Evolutionary conservation across 2,888 invertebrate genomes (phyloP), one percentile per base, ranked within the genome.

Genomic region (Oligia fasciuncula): DNA sequence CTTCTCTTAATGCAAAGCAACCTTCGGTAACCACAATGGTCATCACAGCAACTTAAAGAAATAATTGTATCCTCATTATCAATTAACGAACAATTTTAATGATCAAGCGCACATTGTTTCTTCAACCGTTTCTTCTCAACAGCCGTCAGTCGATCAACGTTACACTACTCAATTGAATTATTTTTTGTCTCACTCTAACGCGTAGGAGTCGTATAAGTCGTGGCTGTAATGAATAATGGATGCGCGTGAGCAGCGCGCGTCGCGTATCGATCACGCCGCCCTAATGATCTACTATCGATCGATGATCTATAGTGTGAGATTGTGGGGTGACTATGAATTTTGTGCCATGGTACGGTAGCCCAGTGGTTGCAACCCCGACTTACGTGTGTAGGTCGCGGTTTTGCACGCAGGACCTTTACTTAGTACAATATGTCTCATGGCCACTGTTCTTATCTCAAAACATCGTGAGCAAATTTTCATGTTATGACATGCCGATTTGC

Each of bases 211-310:
- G 40, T 80, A 80, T 80, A 84, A 65, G 83, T 84, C 69, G 72
- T 75, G 73, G 78, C 54, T 71, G 68, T 76, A 67, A 85, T 87
- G 87, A 87, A 87, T 87, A 79, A 87, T 84, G 79, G 73, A 88
- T 82, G 85, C 77, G 81, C 76, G 76, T 80, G 85, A 74, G 80
- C 82, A 78, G 79, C 87, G 84, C 85, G 89, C 85, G 88, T 83
- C 84, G 84, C 76, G 82, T 87, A 87, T 87, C 90, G 82, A 88
- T 88, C 89, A 87, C 86, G 86, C 87, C 88, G 83, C 85, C 83
- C 88, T 87, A 89, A 89, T 89, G 89, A 89, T 89, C 89, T 89
- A 89, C 80, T 87, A 89, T 89, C 88, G 78, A 85, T 79, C 85
- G 70, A 70, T 88, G 88, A 89, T 87, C 89, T 89, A 89, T 84